phyloP scores from a whole-genome alignment of 2,113 vertebrate genomes.

The Dermatemys mawii region DNA sequence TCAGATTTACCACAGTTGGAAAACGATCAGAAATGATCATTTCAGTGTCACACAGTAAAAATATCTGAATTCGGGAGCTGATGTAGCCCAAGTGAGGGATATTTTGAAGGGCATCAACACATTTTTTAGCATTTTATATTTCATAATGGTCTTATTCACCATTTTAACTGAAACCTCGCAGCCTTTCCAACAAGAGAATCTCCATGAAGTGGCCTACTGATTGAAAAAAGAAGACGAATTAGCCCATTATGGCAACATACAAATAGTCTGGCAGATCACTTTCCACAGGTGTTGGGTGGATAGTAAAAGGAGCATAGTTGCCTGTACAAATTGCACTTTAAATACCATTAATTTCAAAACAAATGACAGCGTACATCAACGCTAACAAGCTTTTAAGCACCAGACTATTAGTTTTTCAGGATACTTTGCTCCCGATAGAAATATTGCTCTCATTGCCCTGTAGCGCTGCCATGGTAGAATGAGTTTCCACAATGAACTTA shows the following conservation, averaged over 20 bases:
- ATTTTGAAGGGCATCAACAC: fast-evolving
- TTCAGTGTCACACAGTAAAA: background rate
- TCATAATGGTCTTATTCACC: background rate
- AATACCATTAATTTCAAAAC: background rate
- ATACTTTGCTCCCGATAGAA: background rate
- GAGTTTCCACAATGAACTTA: background rate
- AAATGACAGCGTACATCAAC: background rate
- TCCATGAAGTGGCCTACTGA: fast-evolving
- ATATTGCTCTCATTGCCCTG: background rate
- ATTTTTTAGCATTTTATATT: background rate
- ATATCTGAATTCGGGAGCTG: background rate
- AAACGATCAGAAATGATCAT: background rate
- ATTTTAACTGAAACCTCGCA: background rate
- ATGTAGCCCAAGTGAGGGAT: fast-evolving
- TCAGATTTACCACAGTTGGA: background rate
- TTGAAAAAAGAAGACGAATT: background rate
- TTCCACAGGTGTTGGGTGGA: background rate
- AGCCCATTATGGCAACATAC: background rate
- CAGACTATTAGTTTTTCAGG: background rate
- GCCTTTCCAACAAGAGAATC: background rate
- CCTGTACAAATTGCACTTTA: background rate
- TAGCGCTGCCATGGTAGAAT: background rate
- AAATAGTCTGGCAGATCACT: background rate
- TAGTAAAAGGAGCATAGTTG: background rate
- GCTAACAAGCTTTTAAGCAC: background rate